Base-by-base conservation (phyloP, 2,888 invertebrate species). In the Andrena chrysosceles region DNA sequence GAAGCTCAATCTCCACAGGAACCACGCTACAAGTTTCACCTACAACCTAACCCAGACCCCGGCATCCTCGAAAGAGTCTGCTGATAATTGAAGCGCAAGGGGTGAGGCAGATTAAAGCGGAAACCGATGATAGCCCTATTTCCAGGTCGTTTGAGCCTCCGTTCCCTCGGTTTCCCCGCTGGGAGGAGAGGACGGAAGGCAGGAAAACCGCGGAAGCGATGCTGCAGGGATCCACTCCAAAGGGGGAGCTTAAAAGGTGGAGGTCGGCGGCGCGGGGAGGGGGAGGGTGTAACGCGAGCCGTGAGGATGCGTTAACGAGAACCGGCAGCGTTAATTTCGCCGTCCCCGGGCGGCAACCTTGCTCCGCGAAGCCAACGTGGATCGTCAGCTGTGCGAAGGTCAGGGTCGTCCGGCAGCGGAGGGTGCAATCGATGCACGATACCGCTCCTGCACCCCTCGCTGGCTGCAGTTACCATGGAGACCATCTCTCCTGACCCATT, bases 401-500 rank as follows among this genome's bases (percentile, higher is more conserved):
- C 93, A 93, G 91, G 93, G 92, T 91, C 90, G 87, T 78, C 68
- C 83, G 85, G 83, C 82, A 86, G 84, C 84, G 80, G 82, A 81
- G 88, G 88, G 87, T 87, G 89, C 89, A 92, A 92, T 92, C 91
- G 92, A 92, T 92, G 91, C 88, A 86, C 85, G 85, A 83, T 83
- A 71, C 80, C 62, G 48, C 77, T 77, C 29, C 72, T 81, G 82
- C 75, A 77, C 86, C 84, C 84, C 85, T 75, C 71, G 64, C 71
- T 63, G 77, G 77, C 74, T 85, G 86, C 90, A 89, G 91, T 92
- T 88, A 86, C 92, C 89, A 91, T 92, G 90, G 91, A 64, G 89
- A 93, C 92, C 86, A 85, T 87, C 88, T 91, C 90, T 91, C 90
- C 87, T 92, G 91, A 91, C 91, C 92, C 90, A 92, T 89, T 91